Conservation (phyloP, 2,888 invertebrate genomes). For the Rhabditoides inermis region DNA sequence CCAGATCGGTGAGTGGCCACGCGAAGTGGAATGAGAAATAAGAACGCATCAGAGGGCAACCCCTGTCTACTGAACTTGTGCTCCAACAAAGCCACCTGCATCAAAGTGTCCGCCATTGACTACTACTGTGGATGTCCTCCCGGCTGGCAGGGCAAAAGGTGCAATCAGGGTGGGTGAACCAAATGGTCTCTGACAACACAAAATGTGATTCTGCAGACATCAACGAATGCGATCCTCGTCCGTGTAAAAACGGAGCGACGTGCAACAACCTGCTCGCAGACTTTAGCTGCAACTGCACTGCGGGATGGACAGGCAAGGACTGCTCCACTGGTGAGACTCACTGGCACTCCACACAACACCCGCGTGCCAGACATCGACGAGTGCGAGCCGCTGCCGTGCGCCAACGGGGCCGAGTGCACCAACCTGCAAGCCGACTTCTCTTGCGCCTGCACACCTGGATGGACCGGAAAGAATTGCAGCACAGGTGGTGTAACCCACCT, state of each 20-base stretch:
- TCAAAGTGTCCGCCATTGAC: too few species aligned
- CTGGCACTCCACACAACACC: too few species aligned
- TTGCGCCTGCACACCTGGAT: conserved; percentile 15
- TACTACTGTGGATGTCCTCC: too few species aligned
- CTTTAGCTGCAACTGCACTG: conserved; percentile 28
- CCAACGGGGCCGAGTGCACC: conserved; percentile 16
- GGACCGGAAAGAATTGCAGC: conserved; percentile 8
- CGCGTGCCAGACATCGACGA: conserved; percentile 16
- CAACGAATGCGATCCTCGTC: conserved; percentile 22
- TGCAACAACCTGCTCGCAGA: conserved; percentile 72
- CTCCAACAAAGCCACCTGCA: too few species aligned
- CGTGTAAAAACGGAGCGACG: conserved; percentile 63
- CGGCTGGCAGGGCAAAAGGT: too few species aligned
- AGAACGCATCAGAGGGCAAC: too few species aligned
- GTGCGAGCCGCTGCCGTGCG: conserved; percentile 15
- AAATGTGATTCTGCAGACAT: too few species aligned
- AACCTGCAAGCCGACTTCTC: conserved; percentile 8
- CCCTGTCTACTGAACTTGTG: too few species aligned
- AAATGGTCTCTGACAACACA: too few species aligned
- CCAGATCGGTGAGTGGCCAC: background rate
- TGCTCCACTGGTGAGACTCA: too few species aligned
- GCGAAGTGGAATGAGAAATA: too few species aligned
- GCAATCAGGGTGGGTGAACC: conserved; percentile 20
- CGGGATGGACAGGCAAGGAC: conserved; percentile 22
- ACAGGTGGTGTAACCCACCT: too few species aligned